phyloP scores from a whole-genome alignment of 2,113 vertebrate species.

The Psittacula cyanocephala region DNA sequence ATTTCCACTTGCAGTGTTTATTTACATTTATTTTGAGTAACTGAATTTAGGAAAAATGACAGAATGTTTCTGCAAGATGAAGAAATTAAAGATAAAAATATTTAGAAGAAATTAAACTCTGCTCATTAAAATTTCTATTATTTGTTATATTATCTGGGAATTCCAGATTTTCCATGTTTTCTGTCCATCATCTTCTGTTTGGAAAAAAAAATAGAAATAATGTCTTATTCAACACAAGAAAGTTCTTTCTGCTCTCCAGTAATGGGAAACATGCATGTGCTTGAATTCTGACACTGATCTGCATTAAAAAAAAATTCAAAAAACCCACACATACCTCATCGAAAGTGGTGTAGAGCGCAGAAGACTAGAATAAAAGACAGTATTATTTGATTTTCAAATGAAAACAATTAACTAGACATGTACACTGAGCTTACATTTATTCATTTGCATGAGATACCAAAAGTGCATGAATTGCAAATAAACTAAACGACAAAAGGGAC shows the following conservation, averaged over 20 bases:
- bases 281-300: background rate
- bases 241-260: background rate
- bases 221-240: background rate
- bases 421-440: background rate
- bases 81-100: background rate
- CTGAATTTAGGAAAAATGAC: background rate
- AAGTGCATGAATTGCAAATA: background rate
- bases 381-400: background rate
- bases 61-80: background rate
- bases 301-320: background rate
- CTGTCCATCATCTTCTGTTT: background rate
- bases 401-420: background rate
- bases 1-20: background rate
- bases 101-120: background rate
- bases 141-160: background rate
- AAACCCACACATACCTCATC: conserved; percentile 72
- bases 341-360: conserved; percentile 79
- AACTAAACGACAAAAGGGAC: background rate
- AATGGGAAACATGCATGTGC: background rate
- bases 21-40: background rate
- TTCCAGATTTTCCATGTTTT: background rate
- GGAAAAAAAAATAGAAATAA: background rate
- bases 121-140: background rate
- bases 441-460: background rate
- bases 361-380: conserved; percentile 66